Conservation (phyloP, 2,113 vertebrate species). For the pig (Sus scrofa) region DNA sequence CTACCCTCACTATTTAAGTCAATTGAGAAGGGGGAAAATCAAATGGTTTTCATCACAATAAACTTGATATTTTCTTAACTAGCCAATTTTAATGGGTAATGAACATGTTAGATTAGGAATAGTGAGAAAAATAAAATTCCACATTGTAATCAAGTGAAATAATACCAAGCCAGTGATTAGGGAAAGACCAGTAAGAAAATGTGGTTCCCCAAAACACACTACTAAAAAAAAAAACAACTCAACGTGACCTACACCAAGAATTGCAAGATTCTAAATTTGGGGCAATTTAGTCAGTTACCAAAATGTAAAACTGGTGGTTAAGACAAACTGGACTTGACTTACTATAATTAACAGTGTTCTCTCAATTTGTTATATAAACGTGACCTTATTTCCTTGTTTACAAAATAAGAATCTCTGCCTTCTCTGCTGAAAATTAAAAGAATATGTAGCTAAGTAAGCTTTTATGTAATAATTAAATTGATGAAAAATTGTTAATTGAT, state of each 20-base stretch:
- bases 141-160: not conserved
- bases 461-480: constrained; percentile 24
- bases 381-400: not conserved
- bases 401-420: not conserved
- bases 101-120: not conserved
- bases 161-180: not conserved
- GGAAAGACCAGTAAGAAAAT: not conserved
- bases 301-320: not conserved
- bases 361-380: not conserved
- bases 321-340: not conserved
- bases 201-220: not conserved
- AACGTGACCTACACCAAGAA: not conserved
- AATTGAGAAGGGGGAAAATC: not conserved
- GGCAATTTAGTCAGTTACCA: not conserved
- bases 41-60: not conserved
- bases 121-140: constrained; percentile 36
- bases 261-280: not conserved
- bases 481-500: not conserved
- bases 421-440: constrained; percentile 9
- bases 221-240: not conserved
- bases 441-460: not conserved
- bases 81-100: not conserved
- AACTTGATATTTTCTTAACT: constrained; percentile 6
- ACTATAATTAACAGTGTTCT: not conserved
- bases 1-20: not conserved